Conservation (phyloP, 2,113 vertebrate genomes). For the Ancistrus triradiatus region DNA sequence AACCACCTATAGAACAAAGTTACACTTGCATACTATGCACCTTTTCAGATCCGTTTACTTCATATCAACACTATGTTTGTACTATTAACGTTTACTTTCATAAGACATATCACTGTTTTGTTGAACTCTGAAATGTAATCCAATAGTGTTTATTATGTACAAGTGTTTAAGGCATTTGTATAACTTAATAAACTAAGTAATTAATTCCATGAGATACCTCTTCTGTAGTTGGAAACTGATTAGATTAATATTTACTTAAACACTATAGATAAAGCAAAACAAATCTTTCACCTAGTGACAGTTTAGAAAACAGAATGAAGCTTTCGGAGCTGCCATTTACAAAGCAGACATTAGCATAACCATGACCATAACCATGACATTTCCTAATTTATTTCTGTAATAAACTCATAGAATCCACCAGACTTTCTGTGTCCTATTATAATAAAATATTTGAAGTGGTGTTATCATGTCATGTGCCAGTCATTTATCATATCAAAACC, state of each 20-base stretch:
- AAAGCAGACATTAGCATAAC: no score
- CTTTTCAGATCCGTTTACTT: neutral
- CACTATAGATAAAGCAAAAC: neutral
- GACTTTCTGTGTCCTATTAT: no score
- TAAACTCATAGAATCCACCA: neutral
- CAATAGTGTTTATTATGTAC: slow-evolving; percentile 64
- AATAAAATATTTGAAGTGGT: no score
- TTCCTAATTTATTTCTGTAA: slow-evolving; percentile 1
- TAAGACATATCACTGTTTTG: slow-evolving; percentile 57
- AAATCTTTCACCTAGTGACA: neutral
- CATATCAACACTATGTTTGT: slow-evolving; percentile 38
- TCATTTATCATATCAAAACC: neutral
- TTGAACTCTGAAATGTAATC: slow-evolving; percentile 51
- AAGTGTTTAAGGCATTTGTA: slow-evolving; percentile 53
- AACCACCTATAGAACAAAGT: no score
- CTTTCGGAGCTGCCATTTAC: neutral
- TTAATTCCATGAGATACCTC: slow-evolving; percentile 11
- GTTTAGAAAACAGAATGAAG: neutral
- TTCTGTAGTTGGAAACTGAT: neutral
- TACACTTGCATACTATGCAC: neutral
- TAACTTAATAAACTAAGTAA: slow-evolving; percentile 70
- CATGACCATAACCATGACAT: neutral
- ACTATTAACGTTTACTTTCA: slow-evolving; percentile 56
- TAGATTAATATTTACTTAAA: neutral
- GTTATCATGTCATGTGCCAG: no score